phyloP scores from a whole-genome alignment of 1,140 invertebrate species.

The Brachionus sp. region DNA sequence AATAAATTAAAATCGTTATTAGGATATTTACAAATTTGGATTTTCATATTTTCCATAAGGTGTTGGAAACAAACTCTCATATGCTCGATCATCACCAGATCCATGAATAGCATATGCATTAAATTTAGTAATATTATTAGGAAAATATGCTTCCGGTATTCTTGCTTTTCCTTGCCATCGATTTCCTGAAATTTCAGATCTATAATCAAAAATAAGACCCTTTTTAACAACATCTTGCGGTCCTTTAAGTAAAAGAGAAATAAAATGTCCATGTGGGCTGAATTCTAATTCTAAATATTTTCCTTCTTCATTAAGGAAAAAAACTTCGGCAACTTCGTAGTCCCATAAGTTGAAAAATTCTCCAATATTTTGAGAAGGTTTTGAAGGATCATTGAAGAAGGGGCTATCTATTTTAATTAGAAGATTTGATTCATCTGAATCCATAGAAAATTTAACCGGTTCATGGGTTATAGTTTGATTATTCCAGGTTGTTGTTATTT shows the following conservation, averaged over 20 bases:
- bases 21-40: slow-evolving; percentile 62
- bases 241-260: slow-evolving; percentile 60
- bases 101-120: slow-evolving; percentile 66
- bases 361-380: slow-evolving; percentile 51
- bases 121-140: slow-evolving; percentile 60
- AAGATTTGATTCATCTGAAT: not conserved
- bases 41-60: slow-evolving; percentile 54
- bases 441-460: slow-evolving; percentile 44
- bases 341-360: slow-evolving; percentile 59
- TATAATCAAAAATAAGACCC: slow-evolving; percentile 56
- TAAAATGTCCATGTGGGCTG: slow-evolving; percentile 60
- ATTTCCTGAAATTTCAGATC: slow-evolving; percentile 49
- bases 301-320: slow-evolving; percentile 60
- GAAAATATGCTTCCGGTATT: slow-evolving; percentile 59
- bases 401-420: slow-evolving; percentile 52
- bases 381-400: slow-evolving; percentile 58
- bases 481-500: slow-evolving; percentile 51
- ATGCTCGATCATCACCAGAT: slow-evolving; percentile 55
- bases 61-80: slow-evolving; percentile 62
- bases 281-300: slow-evolving; percentile 63
- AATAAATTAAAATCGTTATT: not conserved
- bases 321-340: slow-evolving; percentile 63
- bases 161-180: slow-evolving; percentile 58
- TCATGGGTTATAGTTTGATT: slow-evolving; percentile 48
- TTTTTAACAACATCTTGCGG: slow-evolving; percentile 54